Percentiles rank a stretch among this genome's conserved stretches.
Evolutionary conservation across 2,113 vertebrate species (phyloP).

Genomic region (Nematolebias whitei): DNA sequence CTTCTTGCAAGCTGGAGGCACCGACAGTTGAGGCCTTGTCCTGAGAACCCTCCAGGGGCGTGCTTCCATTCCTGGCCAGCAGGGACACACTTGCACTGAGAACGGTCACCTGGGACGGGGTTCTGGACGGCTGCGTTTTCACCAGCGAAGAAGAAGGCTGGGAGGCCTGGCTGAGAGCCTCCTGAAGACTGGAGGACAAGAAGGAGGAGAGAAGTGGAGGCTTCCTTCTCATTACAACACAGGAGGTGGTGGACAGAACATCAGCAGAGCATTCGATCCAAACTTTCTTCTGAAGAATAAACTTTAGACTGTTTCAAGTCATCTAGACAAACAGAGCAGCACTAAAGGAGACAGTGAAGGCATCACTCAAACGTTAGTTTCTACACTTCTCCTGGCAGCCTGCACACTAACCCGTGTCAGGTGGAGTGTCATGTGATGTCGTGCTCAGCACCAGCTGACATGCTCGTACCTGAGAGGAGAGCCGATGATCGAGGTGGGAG

Average conservation of each 20-base stretch:
- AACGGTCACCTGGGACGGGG: slow-evolving; percentile 94
- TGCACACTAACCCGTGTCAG: too few relatives aligned
- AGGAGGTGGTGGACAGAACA: neutral
- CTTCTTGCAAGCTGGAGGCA: slow-evolving; percentile 94
- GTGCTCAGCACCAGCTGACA: too few relatives aligned
- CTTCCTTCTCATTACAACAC: slow-evolving; percentile 13
- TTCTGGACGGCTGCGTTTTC: slow-evolving; percentile 92
- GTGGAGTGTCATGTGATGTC: too few relatives aligned
- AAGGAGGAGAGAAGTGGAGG: slow-evolving; percentile 40
- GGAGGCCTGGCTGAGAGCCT: slow-evolving; percentile 93
- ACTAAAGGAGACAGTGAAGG: slow-evolving; percentile 36
- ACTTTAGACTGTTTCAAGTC: too few relatives aligned
- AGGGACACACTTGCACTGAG: slow-evolving; percentile 95
- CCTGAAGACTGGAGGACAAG: slow-evolving; percentile 93
- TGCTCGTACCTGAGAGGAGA: slow-evolving; percentile 99
- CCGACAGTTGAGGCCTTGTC: slow-evolving; percentile 94
- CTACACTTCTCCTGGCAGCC: too few relatives aligned
- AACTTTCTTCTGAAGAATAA: too few relatives aligned
- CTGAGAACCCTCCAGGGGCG: slow-evolving; percentile 94
- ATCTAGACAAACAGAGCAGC: too few relatives aligned
- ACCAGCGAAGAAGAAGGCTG: slow-evolving; percentile 90
- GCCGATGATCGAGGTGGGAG: slow-evolving; percentile 96
- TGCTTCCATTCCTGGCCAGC: slow-evolving; percentile 99
- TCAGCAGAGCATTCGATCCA: too few relatives aligned
- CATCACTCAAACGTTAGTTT: too few relatives aligned